Conservation (phyloP, 2,888 invertebrate species). For the Brenthis ino region DNA sequence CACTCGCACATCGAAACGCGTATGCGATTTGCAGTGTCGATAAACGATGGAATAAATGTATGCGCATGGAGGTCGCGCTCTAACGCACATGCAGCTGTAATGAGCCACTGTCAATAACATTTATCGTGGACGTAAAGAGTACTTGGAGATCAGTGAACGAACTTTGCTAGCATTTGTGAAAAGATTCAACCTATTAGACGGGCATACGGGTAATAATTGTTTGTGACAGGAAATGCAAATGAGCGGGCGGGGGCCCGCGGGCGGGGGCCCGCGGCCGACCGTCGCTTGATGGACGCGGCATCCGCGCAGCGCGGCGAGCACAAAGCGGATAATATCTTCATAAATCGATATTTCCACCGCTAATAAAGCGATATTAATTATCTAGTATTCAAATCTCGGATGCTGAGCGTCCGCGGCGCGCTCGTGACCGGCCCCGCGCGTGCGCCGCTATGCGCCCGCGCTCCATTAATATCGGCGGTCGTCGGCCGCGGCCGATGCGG, state of each 20-base stretch:
- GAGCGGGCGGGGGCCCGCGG: conserved; percentile 1
- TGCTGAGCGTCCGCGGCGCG: conserved; percentile 61
- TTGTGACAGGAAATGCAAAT: conserved; percentile 8
- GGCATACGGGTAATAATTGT: background rate
- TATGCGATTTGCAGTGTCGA: conserved; percentile 6
- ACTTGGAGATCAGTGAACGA: background rate
- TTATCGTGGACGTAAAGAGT: background rate
- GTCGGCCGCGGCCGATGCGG: conserved; percentile 35
- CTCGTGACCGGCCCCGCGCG: conserved; percentile 59
- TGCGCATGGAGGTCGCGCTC: conserved; percentile 18
- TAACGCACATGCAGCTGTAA: conserved; percentile 5
- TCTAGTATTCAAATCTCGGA: conserved; percentile 80
- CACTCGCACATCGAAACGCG: conserved; percentile 1
- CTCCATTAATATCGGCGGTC: conserved; percentile 52
- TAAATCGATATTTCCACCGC: conserved; percentile 76
- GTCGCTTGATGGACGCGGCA: conserved; percentile 29
- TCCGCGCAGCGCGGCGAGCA: conserved; percentile 50
- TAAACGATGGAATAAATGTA: conserved; percentile 18
- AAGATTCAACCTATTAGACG: background rate
- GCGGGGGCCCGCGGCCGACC: conserved; percentile 10
- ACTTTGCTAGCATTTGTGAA: background rate
- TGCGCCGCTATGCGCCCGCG: conserved; percentile 43
- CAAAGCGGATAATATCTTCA: conserved; percentile 76
- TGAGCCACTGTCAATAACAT: conserved; percentile 3
- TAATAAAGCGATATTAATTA: conserved; percentile 82